These are phyloP conservation scores for Lapara coniferarum DNA, from an alignment of 2,888 invertebrate species.

Conservation along the genomic window DNA sequence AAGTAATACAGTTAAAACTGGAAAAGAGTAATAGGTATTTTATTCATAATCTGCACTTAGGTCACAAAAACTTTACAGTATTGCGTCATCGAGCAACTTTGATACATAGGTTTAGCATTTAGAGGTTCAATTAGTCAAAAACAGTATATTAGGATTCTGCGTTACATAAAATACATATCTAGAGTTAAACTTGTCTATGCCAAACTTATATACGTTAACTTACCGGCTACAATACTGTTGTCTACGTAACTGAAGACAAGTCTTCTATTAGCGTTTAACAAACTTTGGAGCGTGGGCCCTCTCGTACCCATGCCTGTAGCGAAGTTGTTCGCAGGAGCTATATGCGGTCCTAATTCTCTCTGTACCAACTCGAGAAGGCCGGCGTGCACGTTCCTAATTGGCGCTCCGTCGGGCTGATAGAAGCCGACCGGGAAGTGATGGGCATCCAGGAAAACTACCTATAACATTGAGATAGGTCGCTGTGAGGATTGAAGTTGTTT, in stretches of 20 bases:
- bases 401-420: constrained; percentile 69
- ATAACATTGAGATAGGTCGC: background rate
- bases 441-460: constrained; percentile 90
- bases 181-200: background rate
- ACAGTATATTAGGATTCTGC: no score
- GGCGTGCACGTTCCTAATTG: constrained; percentile 77
- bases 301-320: constrained; percentile 65
- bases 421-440: constrained; percentile 91
- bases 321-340: constrained; percentile 73
- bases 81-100: no score
- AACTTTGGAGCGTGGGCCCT: constrained; percentile 75
- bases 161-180: background rate
- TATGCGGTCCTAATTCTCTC: constrained; percentile 81
- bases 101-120: no score
- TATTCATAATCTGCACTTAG: no score
- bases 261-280: constrained; percentile 74
- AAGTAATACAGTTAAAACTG: no score
- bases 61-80: no score
- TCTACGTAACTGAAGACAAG: constrained; percentile 84
- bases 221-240: constrained; percentile 68
- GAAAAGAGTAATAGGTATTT: no score
- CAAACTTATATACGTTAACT: constrained; percentile 35
- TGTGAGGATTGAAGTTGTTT: background rate
- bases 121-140: no score
- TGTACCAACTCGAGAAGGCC: constrained; percentile 82